Conservation (phyloP, 30 jellyfish, hydroid and myxozoan species). For the Pelagia noctiluca region DNA sequence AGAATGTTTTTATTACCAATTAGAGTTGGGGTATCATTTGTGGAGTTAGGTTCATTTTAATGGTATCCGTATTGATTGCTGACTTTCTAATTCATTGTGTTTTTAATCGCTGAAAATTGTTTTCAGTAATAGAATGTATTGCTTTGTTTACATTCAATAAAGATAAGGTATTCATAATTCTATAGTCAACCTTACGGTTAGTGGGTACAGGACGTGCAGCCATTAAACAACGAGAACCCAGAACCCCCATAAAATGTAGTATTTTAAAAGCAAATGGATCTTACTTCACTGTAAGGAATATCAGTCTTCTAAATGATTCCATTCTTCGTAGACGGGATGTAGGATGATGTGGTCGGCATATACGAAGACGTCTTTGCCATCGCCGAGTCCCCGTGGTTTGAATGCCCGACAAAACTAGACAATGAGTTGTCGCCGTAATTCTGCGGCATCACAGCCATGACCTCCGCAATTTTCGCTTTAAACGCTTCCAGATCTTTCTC, state of each 20-base stretch:
- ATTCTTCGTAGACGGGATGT: constrained; percentile 77
- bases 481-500: constrained; percentile 88
- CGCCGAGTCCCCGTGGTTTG: constrained; percentile 48
- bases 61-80: no score
- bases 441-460: constrained; percentile 99
- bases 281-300: not conserved
- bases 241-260: not conserved
- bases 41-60: no score
- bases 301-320: constrained; percentile 55
- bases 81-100: no score
- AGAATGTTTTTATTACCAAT: no score
- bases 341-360: constrained; percentile 5
- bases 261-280: not conserved
- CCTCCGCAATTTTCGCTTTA: constrained; percentile 96
- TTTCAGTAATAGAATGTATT: no score
- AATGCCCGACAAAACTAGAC: constrained; percentile 70
- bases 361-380: constrained; percentile 58
- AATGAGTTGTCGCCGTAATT: constrained; percentile 83
- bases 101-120: no score
- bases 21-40: no score
- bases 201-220: no score
- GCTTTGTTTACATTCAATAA: no score
- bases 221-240: not conserved
- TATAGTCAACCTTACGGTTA: no score
- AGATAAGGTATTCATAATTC: no score